Conservation (phyloP, 2,888 invertebrate genomes). For the Pheosia gnoma region DNA sequence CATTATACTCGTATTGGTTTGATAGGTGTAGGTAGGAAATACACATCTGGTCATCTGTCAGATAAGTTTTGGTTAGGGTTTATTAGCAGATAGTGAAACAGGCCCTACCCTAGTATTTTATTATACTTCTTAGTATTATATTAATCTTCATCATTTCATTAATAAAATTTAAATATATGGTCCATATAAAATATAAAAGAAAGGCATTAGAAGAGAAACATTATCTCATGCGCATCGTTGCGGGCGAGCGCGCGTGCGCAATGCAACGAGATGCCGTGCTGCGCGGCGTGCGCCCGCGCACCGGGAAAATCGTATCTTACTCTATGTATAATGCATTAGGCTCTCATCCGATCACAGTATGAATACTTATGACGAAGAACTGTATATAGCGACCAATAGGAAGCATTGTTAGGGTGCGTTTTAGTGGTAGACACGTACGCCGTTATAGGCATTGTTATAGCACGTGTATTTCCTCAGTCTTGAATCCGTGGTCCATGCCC, state of each 20-base stretch:
- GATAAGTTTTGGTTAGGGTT: too few relatives aligned
- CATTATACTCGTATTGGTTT: too few relatives aligned
- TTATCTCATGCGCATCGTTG: conserved; percentile 60
- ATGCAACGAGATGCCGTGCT: conserved; percentile 53
- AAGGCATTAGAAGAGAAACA: conserved; percentile 65
- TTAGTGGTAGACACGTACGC: background rate
- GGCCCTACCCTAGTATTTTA: too few relatives aligned
- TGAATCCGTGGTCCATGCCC: too few relatives aligned
- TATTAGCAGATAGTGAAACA: too few relatives aligned
- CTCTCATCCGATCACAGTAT: conserved; percentile 34
- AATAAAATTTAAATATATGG: conserved; percentile 18
- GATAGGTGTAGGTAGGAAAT: too few relatives aligned
- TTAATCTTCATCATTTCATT: too few relatives aligned
- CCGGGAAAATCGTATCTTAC: conserved; percentile 67
- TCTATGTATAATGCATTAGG: conserved; percentile 66
- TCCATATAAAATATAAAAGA: conserved; percentile 59
- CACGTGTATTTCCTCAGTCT: too few relatives aligned
- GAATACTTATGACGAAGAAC: conserved; percentile 46
- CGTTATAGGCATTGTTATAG: too few relatives aligned
- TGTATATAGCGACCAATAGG: conserved; percentile 24
- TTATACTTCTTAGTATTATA: too few relatives aligned
- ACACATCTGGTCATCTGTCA: too few relatives aligned
- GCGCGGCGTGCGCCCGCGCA: conserved; percentile 47
- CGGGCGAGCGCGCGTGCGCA: conserved; percentile 63
- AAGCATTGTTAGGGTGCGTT: conserved; percentile 19